These are phyloP conservation scores for Labeo rohita DNA, from an alignment of 2,113 vertebrate species.

Conservation along the genomic window DNA sequence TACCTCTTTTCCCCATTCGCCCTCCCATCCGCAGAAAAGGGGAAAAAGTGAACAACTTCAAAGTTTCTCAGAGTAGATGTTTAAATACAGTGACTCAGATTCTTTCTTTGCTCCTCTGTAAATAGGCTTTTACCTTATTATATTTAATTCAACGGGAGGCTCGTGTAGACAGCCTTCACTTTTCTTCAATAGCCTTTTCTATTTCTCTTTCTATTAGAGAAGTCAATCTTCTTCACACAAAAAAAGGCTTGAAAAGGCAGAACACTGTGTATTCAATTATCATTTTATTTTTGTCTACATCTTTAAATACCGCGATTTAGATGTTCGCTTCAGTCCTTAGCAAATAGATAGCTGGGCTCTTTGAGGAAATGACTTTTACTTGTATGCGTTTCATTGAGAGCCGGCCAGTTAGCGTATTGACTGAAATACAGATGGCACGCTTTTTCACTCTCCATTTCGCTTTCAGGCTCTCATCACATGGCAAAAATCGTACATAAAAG, in stretches of 20 bases:
- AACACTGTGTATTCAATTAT: slow-evolving; percentile 5
- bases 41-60: slow-evolving; percentile 36
- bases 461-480: slow-evolving; percentile 7
- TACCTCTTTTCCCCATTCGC: slow-evolving; percentile 31
- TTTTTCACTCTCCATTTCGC: slow-evolving; percentile 13
- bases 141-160: neutral
- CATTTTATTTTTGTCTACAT: neutral
- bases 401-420: slow-evolving; percentile 9
- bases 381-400: neutral
- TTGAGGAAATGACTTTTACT: slow-evolving; percentile 15
- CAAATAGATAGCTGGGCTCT: slow-evolving; percentile 13
- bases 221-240: slow-evolving; percentile 40
- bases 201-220: slow-evolving; percentile 27
- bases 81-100: neutral
- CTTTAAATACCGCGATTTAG: slow-evolving; percentile 24
- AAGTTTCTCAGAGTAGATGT: slow-evolving; percentile 55
- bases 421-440: neutral
- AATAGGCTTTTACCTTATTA: neutral
- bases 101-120: neutral
- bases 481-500: slow-evolving; percentile 30
- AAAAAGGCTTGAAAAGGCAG: neutral
- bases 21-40: slow-evolving; percentile 35
- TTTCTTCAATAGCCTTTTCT: neutral
- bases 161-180: neutral
- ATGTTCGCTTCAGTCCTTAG: slow-evolving; percentile 45